Evolutionary conservation across 2,113 vertebrate genomes (phyloP).

Genomic region (Cygnus atratus): DNA sequence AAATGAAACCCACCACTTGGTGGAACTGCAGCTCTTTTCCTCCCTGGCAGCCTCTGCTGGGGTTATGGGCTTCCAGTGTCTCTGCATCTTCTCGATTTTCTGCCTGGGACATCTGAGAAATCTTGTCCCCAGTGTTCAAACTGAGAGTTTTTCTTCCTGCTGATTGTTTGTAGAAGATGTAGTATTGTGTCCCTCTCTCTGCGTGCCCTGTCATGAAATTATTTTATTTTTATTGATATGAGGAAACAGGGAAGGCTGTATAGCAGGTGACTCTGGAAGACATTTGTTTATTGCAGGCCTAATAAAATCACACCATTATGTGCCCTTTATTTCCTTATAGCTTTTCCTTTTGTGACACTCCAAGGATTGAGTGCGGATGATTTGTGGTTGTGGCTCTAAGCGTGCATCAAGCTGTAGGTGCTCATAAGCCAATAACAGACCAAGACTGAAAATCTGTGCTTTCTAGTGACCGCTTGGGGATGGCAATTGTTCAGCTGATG

Average conservation of each 20-base stretch:
- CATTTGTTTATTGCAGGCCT: not conserved
- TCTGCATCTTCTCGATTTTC: not conserved
- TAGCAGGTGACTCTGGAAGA: not conserved
- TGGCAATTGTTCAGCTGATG: not conserved
- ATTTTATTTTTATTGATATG: not conserved
- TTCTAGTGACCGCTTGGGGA: not conserved
- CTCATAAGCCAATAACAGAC: not conserved
- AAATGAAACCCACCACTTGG: not conserved
- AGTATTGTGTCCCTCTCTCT: not conserved
- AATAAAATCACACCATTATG: not conserved
- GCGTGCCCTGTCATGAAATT: not conserved
- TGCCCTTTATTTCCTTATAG: not conserved
- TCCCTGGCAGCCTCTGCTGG: not conserved
- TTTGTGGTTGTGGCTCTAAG: not conserved
- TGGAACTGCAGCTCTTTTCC: not conserved
- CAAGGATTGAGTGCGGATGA: not conserved
- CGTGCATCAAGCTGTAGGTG: not conserved
- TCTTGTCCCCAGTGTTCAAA: not conserved
- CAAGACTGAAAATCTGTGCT: not conserved
- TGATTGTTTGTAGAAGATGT: not conserved
- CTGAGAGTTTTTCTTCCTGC: not conserved
- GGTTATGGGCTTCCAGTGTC: not conserved
- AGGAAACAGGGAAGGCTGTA: not conserved
- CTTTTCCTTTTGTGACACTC: not conserved
- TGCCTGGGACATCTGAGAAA: not conserved